Percentiles rank a stretch among this genome's conserved stretches.
phyloP scores from a whole-genome alignment of 2,797 vertebrate species.

The Crocidura indochinensis region DNA sequence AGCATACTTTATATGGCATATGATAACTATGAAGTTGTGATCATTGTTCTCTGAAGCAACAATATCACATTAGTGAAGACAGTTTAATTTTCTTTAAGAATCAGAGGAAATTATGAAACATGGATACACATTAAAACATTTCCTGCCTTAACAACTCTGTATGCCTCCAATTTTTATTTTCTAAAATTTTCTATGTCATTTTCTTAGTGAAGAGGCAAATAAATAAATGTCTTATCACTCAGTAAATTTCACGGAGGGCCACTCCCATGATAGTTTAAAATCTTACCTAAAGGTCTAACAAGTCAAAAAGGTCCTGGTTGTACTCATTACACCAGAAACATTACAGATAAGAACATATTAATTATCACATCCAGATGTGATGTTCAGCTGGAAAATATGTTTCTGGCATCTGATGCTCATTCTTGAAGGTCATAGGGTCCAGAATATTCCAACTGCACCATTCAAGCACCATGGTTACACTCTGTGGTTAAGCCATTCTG shows the following conservation, averaged over 20 bases:
- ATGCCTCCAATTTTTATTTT: background rate
- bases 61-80: background rate
- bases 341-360: background rate
- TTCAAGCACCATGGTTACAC: background rate
- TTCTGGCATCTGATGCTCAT: background rate
- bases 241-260: background rate
- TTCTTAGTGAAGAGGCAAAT: background rate
- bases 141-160: background rate
- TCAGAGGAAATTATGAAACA: background rate
- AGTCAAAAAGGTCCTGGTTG: background rate
- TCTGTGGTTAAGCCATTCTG: background rate
- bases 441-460: background rate
- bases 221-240: background rate
- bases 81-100: constrained; percentile 41
- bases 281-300: background rate
- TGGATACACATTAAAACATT: background rate
- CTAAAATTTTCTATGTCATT: constrained; percentile 14
- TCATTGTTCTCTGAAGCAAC: background rate
- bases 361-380: background rate
- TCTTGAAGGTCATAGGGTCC: background rate
- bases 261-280: background rate
- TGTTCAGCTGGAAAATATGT: background rate
- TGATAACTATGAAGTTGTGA: background rate
- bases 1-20: background rate
- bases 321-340: background rate